Base-by-base conservation (phyloP, 2,797 vertebrate genomes). In the Microcaecilia unicolor region DNA sequence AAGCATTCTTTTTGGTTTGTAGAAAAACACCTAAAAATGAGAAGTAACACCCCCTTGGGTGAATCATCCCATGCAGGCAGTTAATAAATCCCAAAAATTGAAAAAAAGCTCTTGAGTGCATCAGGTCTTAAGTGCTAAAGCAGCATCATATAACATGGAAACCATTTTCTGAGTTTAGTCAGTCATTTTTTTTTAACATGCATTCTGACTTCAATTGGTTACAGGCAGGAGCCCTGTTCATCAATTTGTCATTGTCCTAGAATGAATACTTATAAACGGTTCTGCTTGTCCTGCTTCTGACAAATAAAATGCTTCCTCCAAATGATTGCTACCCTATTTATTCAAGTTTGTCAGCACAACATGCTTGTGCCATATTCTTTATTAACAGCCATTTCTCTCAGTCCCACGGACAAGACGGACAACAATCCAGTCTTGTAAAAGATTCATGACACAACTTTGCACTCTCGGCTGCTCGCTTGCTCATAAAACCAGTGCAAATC, bases 401-500 rank as follows among this genome's bases (percentile, higher is more conserved):
- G 37, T 61, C 66, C 35, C 44, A 55, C 67, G 70, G 74, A 80
- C 71, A 76, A 68, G 63, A 64, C 1, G 64, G 78, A 79, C 75
- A 78, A 78, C 70, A 75, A 62, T 72, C 64, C 44, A 29, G 56
- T 61, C 68, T 81, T 14, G 61, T 82, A 67, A 86, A 87, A 87
- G 73, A 86, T 87, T 83, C 69, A 84, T 83, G 75, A 70, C 70
- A 61, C 59, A 74, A 75, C 76, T 82, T 73, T 69, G 64, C 74
- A 72, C 73, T 80, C 70, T 64, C 67, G 28, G 45, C 72, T 50
- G 67, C 76, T 67, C 58, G 76, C 76, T 80, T 67, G 69, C 79
- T 82, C 78, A 74, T 76, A 81, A 84, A 84, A 72, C 72, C 81
- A 76, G 74, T 71, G 76, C 76, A 87, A 85, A 86, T 78, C 80